Evolutionary conservation across 1,140 invertebrate species (phyloP).

Genomic region (Brachystomella parvula): DNA sequence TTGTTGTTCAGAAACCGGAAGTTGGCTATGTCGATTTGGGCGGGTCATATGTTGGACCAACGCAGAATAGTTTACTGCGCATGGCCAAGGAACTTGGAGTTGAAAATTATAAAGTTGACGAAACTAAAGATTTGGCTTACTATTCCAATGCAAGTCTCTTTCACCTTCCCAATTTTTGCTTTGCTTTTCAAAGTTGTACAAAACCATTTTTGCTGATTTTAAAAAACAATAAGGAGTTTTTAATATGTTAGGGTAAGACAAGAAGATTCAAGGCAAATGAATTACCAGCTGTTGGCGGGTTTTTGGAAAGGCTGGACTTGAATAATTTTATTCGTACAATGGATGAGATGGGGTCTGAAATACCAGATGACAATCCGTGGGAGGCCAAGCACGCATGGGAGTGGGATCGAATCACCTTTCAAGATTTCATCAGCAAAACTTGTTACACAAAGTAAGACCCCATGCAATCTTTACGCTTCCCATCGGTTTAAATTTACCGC

Average conservation of each 20-base stretch:
- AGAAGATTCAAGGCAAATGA: constrained; percentile 2
- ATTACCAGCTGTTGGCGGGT: constrained; percentile 35
- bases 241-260: constrained; percentile 39
- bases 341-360: constrained; percentile 40
- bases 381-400: constrained; percentile 29
- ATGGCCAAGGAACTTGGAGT: constrained; percentile 37
- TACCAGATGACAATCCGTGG: constrained; percentile 30
- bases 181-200: not conserved
- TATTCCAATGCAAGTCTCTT: constrained; percentile 22
- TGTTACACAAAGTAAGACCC: constrained; percentile 35
- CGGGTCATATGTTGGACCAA: constrained; percentile 40
- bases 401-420: constrained; percentile 36
- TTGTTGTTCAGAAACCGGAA: constrained; percentile 7
- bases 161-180: not conserved
- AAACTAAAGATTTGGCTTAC: constrained; percentile 20
- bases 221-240: not conserved
- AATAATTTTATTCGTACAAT: constrained; percentile 39
- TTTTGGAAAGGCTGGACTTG: constrained; percentile 41
- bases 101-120: constrained; percentile 27
- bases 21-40: constrained; percentile 37
- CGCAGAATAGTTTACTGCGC: constrained; percentile 38
- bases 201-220: not conserved
- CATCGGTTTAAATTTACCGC: too few species aligned
- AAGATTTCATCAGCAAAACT: constrained; percentile 30
- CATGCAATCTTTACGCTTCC: not conserved